Evolutionary conservation across 2,113 vertebrate genomes (phyloP).

Genomic region (Alosa alosa): DNA sequence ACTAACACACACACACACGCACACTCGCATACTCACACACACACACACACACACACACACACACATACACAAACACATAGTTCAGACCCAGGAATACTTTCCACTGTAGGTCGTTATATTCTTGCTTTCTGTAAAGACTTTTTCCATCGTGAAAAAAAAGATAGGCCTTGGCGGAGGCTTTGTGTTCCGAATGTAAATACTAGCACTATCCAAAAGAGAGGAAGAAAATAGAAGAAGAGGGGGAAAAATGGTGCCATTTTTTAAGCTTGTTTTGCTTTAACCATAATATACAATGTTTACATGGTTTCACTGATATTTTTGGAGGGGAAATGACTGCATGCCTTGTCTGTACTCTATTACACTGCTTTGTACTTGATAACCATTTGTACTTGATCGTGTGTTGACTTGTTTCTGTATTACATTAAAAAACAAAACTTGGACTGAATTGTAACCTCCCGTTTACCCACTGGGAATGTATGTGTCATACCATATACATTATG

Average conservation of each 20-base stretch:
- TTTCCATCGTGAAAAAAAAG: slow-evolving; percentile 32
- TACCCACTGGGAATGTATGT: background rate
- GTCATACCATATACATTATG: background rate
- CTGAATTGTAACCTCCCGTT: background rate
- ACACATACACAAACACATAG: slow-evolving; percentile 29
- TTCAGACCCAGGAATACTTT: slow-evolving; percentile 45
- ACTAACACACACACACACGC: background rate
- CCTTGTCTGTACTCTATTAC: background rate
- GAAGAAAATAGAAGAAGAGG: background rate
- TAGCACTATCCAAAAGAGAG: slow-evolving; percentile 22
- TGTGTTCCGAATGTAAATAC: slow-evolving; percentile 45
- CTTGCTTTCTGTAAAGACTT: slow-evolving; percentile 38
- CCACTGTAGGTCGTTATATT: slow-evolving; percentile 41
- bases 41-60: background rate
- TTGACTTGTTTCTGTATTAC: background rate
- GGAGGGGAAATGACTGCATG: slow-evolving; percentile 30
- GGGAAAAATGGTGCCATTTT: slow-evolving; percentile 36
- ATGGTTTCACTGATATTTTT: slow-evolving; percentile 21
- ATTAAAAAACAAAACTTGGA: background rate
- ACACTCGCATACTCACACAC: background rate
- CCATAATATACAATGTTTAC: slow-evolving; percentile 37
- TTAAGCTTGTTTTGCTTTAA: slow-evolving; percentile 19
- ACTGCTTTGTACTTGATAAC: slow-evolving; percentile 27
- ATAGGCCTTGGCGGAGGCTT: slow-evolving; percentile 36
- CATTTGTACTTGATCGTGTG: slow-evolving; percentile 16